Base-by-base conservation (phyloP, 37 sponge, comb jelly and placozoan species). In the Haliclona indistincta region DNA sequence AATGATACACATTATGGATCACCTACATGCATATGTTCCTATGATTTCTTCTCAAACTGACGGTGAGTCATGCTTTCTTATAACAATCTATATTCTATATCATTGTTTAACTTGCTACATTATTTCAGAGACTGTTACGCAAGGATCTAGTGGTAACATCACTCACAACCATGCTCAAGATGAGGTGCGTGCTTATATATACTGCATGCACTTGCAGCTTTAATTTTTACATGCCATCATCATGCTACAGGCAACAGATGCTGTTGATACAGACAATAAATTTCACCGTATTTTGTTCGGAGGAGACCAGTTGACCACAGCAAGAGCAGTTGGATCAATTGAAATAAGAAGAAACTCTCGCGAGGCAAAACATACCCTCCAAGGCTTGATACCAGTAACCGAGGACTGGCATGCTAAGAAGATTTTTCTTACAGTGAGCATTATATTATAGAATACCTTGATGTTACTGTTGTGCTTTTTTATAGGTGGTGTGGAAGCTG, bases 381-480 rank as follows among this genome's bases (percentile, higher is more conserved):
- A 20, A 7, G 60, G 60, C n/a, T 20, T 58, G 6, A n/a, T 58
- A 58, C 60, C 60, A 25, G 60, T 58, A 8, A 23, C 25, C n/a
- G 60, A 58, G 25, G 60, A 58, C 26, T 58, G 60, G 60, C 60
- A 58, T n/a, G n/a, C 23, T 6, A 58, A 58, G 60, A 20, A 23
- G n/a, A 23, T 20, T 26, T 8, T 58, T 20, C n/a, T 58, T 6
- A 58, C 60, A 26, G 60, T n/a, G n/a, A 11, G 22, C 6, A 26
- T n/a, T 58, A 20, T 20, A 25, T 25, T 58, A n/a, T 26, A n/a
- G n/a, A n/a, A 25, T 58, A n/a, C 26, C n/a, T n/a, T 6, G 11
- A 58, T 58, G 60, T n/a, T 25, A 6, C 13, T 58, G n/a, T 7
- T 58, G 26, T 58, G 11, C 22, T n/a, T 58, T 58, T 58, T n/a